These are phyloP conservation scores for Drosophila paulistorum DNA, from an alignment of 1,140 invertebrate genomes.

Conservation along the genomic window DNA sequence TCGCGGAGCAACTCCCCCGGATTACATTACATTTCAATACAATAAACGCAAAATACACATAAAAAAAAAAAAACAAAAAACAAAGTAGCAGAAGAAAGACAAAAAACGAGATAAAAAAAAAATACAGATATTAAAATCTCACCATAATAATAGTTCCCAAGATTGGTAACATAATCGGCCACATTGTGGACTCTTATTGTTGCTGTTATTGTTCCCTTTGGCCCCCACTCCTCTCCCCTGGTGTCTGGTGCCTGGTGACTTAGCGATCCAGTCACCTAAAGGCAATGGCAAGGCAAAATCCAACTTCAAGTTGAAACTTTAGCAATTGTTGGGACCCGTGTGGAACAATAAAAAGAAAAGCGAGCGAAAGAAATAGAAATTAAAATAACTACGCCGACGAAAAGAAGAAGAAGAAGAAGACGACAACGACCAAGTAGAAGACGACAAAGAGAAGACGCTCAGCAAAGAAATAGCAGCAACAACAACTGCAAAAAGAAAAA, in stretches of 20 bases:
- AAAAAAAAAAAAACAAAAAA: neutral
- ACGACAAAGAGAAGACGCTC: slow-evolving; percentile 39
- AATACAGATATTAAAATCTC: slow-evolving; percentile 24
- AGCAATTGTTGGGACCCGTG: slow-evolving; percentile 31
- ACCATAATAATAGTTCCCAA: slow-evolving; percentile 58
- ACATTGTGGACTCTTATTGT: slow-evolving; percentile 72
- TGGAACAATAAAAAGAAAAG: slow-evolving; percentile 48
- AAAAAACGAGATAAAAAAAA: neutral
- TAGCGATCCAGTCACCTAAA: slow-evolving; percentile 53
- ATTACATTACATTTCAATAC: slow-evolving; percentile 33
- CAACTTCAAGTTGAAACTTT: neutral
- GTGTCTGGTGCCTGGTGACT: neutral
- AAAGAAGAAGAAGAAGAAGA: neutral
- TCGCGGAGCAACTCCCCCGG: neutral
- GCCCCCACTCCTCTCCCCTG: no score
- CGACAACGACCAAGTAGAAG: slow-evolving; percentile 3
- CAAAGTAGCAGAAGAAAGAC: slow-evolving; percentile 11
- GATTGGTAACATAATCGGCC: slow-evolving; percentile 77
- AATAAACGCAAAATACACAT: slow-evolving; percentile 10
- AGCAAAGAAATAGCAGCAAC: slow-evolving; percentile 24
- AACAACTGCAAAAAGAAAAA: neutral
- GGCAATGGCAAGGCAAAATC: neutral
- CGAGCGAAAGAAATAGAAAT: slow-evolving; percentile 27
- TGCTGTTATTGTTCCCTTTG: slow-evolving; percentile 35
- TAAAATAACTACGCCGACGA: slow-evolving; percentile 35